phyloP scores from a whole-genome alignment of 2,888 invertebrate genomes.

The Boloria euphrosyne region DNA sequence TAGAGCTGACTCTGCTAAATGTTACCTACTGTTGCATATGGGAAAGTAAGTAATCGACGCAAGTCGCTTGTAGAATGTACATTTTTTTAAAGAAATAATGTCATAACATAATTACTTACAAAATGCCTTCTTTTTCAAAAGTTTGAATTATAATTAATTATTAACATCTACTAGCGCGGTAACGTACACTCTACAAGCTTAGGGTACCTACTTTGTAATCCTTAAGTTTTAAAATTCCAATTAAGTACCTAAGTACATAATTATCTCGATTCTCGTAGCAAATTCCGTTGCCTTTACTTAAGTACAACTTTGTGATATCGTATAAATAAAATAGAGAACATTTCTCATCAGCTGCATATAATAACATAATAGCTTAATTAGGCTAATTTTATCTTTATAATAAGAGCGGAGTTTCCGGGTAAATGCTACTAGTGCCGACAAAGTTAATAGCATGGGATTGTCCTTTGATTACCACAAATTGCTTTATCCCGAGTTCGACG shows the following conservation, averaged over 20 bases:
- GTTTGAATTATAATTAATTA: no score
- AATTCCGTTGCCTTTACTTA: conserved; percentile 4
- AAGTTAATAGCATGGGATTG: conserved; percentile 59
- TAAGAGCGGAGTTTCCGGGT: conserved; percentile 34
- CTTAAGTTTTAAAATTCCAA: neutral
- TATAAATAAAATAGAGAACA: conserved; percentile 24
- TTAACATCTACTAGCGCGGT: no score
- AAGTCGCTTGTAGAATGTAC: no score
- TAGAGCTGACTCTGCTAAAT: no score
- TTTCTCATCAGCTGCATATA: conserved; percentile 45
- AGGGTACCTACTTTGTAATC: neutral
- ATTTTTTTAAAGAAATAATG: no score
- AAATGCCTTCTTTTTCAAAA: no score
- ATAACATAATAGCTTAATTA: conserved; percentile 50
- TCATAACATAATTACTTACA: no score
- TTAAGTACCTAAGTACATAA: neutral
- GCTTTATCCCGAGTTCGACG: conserved; percentile 59
- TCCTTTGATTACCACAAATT: conserved; percentile 70
- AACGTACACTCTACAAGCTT: no score
- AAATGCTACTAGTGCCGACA: conserved; percentile 47
- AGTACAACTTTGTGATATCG: conserved; percentile 6
- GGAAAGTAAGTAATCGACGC: no score
- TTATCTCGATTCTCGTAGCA: conserved; percentile 4
- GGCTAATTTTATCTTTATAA: conserved; percentile 44
- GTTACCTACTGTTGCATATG: no score